Base-by-base conservation (phyloP, 2,888 invertebrate species). In the Chromoteleia sp. region DNA sequence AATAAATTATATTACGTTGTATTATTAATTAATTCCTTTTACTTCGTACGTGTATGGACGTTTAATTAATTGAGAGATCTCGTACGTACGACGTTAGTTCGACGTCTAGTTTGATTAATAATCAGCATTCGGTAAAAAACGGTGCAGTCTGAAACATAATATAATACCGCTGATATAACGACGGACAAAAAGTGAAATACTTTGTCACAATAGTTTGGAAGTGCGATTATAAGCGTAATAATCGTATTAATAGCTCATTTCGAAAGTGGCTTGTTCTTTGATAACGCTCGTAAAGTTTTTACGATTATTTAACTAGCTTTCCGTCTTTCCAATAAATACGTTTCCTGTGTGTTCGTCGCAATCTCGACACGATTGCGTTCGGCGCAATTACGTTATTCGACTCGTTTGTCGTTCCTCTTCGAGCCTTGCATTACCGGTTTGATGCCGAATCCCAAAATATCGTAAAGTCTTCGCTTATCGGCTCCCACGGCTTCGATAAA, bases 381-480 rank as follows among this genome's bases (percentile, higher is more conserved):
- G 80, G 56, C 48, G 67, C 58, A 58, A 76, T 81, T 65, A 67
- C 65, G 39, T 63, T 61, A 68, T 75, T 75, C 41, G 56, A 15
- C 14, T 39, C 52, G 29, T 67, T 67, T 74, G 74, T 43, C 43
- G 67, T 67, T 50, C 10, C 65, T 56, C 45, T 56, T 56, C 54
- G 30, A 58, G 21, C 67, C 52, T 63, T 41, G 65, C 45, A 45
- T 59, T 71, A 67, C 68, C 73, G 61, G 73, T 68, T 77, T 81
- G 25, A 54, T 14, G 56, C 33, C 43, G 59, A 70, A 78, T 70
- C 65, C 74, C 65, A 65, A 78, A 82, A 82, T 78, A 78, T 82
- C 82, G 82, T 82, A 81, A 76, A 82, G 75, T 75, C 70, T 68
- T 73, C 33, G 54, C 68, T 82, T 82, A 82, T 82, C 81, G 45